Evolutionary conservation across 2,113 vertebrate species (phyloP), one percentile per base, ranked within the genome.

Genomic region (Prochilodus magdalenae): DNA sequence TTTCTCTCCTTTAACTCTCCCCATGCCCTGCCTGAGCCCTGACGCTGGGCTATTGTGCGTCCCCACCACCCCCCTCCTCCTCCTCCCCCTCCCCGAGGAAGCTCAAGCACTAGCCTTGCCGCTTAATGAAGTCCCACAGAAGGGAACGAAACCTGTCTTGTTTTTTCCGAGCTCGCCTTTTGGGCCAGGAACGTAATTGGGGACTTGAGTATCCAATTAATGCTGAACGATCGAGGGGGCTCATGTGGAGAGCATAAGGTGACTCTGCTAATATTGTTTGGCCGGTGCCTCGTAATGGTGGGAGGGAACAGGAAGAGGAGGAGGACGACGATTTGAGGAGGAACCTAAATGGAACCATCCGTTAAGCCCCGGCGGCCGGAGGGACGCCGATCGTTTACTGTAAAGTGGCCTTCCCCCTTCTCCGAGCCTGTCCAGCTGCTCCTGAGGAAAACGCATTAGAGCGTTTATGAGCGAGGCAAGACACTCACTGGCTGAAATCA

Each of bases 151-250:
- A 86, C 85, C 84, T 79, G 89, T 84, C 0, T 1, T 87, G 88
- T 87, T 87, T 92, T 87, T 92, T 92, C 87, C 83, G 93, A 88
- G 86, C 88, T 93, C 86, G 89, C 93, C 94, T 95, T 94, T 92
- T 90, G 93, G 94, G 95, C 92, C 88, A 13, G 86, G 89, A 88
- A 92, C 93, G 94, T 96, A 96, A 98, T 96, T 95, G 94, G 92
- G 92, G 94, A 93, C 94, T 60, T 93, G 90, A 94, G 94, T 90
- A 93, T 95, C 95, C 95, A 96, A 94, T 94, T 97, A 96, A 94
- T 89, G 87, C 85, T 75, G 79, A 90, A 86, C 89, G 89, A 87
- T 93, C 88, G 85, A 75, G 82, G 93, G 86, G 94, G 93, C 84
- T 90, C 88, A 73, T 89, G 84, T 82, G 93, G 92, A 92, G 93